A percentile compares a stretch with the other conserved stretches of the same genome.
phyloP scores from a whole-genome alignment of 2,113 vertebrate species.

The Cheirogaleus medius region DNA sequence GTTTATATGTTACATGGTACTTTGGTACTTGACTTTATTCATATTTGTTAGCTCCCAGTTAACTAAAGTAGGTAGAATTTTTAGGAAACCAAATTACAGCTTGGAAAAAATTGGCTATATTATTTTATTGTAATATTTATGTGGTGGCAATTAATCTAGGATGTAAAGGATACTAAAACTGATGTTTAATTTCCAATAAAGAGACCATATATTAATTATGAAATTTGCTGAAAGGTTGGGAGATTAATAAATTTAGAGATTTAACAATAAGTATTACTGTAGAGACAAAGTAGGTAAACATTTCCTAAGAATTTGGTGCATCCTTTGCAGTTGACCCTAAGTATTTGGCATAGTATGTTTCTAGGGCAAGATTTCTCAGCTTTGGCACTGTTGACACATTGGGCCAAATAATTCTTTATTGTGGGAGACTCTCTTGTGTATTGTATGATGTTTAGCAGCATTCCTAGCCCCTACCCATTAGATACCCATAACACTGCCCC shows the following conservation, averaged over 20 bases:
- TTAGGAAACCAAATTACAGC: neutral
- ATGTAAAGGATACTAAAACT: neutral
- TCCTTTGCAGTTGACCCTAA: conserved; percentile 23
- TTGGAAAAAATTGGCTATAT: neutral
- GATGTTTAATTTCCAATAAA: conserved; percentile 34
- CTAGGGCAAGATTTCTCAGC: neutral
- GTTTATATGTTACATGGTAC: neutral
- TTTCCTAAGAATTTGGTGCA: conserved; percentile 21
- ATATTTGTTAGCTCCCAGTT: neutral
- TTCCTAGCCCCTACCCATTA: neutral
- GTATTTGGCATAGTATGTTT: neutral
- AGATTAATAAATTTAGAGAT: neutral
- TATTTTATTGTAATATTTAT: conserved; percentile 23
- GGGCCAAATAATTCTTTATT: neutral
- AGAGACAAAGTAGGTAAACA: neutral
- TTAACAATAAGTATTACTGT: neutral
- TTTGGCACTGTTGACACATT: neutral
- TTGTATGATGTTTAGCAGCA: neutral
- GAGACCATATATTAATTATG: conserved; percentile 22
- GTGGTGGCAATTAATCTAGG: neutral
- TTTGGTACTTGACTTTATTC: conserved; percentile 17
- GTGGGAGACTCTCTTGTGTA: neutral
- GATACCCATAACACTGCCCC: neutral
- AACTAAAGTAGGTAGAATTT: neutral
- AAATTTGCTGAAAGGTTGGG: conserved; percentile 28